Percentiles rank a stretch among this genome's conserved stretches.
Conservation (phyloP, 2,797 vertebrate genomes). For the Cetoscarus ocellatus region DNA sequence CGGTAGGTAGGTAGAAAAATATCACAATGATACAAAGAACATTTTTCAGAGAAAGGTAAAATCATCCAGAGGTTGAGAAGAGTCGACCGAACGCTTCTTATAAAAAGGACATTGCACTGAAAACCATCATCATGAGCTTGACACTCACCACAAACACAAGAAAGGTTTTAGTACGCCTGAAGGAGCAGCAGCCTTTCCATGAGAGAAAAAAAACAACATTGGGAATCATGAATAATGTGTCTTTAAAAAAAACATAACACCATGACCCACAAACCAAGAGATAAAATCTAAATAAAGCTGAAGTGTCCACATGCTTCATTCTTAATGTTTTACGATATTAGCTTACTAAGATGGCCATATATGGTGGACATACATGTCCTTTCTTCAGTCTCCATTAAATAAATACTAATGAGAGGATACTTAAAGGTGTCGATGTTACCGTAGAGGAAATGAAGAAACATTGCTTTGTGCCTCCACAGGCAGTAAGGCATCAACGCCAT, state of each 20-base stretch:
- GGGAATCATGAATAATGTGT: slow-evolving; percentile 50
- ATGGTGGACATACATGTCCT: slow-evolving; percentile 10
- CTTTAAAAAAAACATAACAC: slow-evolving; percentile 27
- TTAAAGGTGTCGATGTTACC: slow-evolving; percentile 20
- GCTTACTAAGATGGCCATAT: slow-evolving; percentile 11
- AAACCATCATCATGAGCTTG: slow-evolving; percentile 49
- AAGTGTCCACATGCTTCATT: slow-evolving; percentile 15
- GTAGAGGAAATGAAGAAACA: slow-evolving; percentile 49
- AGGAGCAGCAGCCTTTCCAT: slow-evolving; percentile 52
- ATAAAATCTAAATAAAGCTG: slow-evolving; percentile 23
- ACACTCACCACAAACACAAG: slow-evolving; percentile 50
- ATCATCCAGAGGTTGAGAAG: slow-evolving; percentile 61
- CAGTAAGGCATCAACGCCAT: slow-evolving; percentile 66
- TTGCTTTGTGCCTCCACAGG: slow-evolving; percentile 65
- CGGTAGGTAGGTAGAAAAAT: slow-evolving; percentile 79
- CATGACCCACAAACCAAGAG: slow-evolving; percentile 37
- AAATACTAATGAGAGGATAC: slow-evolving; percentile 21
- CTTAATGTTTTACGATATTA: slow-evolving; percentile 29
- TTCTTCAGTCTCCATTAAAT: slow-evolving; percentile 17
- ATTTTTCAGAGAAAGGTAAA: slow-evolving; percentile 64
- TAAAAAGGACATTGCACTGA: slow-evolving; percentile 76
- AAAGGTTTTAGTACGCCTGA: slow-evolving; percentile 36
- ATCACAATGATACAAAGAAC: slow-evolving; percentile 77
- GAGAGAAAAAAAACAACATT: background rate
- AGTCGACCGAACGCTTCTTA: slow-evolving; percentile 43